Percentiles rank a stretch among this genome's conserved stretches.
phyloP scores from a whole-genome alignment of 2,113 vertebrate genomes.

The Osmerus eperlanus region DNA sequence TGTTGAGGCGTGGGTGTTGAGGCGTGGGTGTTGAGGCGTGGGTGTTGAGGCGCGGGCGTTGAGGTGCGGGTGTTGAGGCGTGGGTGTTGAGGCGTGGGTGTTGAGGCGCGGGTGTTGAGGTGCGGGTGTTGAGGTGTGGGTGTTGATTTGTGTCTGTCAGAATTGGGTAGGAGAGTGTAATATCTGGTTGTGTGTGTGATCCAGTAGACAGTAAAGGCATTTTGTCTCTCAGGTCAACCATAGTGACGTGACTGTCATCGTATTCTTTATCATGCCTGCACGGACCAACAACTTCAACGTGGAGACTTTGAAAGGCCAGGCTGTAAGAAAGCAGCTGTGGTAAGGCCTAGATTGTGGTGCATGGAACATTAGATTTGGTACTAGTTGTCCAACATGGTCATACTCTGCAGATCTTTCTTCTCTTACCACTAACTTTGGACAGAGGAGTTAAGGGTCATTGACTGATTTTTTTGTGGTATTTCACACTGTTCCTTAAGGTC shows the following conservation, averaged over 20 bases:
- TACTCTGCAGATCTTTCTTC: not conserved
- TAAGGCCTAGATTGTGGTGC: conserved; percentile 51
- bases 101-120: not conserved
- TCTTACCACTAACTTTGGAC: no score
- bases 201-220: not conserved
- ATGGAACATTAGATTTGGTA: no score
- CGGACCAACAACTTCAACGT: conserved; percentile 94
- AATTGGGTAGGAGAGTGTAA: not conserved
- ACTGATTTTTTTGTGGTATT: no score
- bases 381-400: not conserved
- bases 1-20: not conserved
- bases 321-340: conserved; percentile 92
- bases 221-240: conserved; percentile 79
- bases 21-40: not conserved
- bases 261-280: conserved; percentile 94
- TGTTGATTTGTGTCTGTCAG: no score
- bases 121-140: not conserved
- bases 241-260: conserved; percentile 83
- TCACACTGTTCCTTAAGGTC: no score
- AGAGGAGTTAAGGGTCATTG: no score
- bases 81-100: not conserved
- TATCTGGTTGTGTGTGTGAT: not conserved
- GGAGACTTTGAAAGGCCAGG: conserved; percentile 90
- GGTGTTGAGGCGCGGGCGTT: not conserved
- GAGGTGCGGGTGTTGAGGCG: not conserved